A percentile compares a stretch with the other conserved stretches of the same genome.
phyloP scores from a whole-genome alignment of 1,140 invertebrate species.

The Globodera rostochiensis region DNA sequence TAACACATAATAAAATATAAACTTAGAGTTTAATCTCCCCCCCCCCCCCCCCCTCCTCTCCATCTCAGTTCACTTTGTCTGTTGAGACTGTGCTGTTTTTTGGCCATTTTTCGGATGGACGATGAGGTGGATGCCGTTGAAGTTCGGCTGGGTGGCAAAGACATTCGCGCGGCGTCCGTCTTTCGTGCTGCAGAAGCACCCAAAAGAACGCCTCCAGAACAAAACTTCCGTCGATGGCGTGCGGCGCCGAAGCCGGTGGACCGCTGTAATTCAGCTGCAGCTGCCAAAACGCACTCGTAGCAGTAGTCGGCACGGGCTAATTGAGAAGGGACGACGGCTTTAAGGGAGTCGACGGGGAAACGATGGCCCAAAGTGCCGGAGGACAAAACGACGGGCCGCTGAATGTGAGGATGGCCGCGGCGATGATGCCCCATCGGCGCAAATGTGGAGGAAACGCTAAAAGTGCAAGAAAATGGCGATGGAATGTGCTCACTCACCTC shows the following conservation, averaged over 20 bases:
- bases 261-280: neutral
- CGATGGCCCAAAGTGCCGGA: neutral
- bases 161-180: neutral
- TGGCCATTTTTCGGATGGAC: neutral
- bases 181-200: neutral
- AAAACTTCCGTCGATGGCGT: neutral
- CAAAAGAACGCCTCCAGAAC: conserved; percentile 1
- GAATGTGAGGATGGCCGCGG: neutral
- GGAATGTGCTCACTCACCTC: neutral
- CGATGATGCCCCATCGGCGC: neutral
- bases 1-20: no score
- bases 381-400: neutral
- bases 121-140: neutral
- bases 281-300: neutral
- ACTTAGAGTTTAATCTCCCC: no score
- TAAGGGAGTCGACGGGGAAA: neutral
- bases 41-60: no score
- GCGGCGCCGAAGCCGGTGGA: neutral
- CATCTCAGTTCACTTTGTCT: neutral
- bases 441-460: neutral
- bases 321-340: neutral
- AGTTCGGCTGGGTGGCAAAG: neutral
- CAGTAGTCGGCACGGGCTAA: neutral
- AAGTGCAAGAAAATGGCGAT: neutral
- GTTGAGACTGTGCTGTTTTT: conserved; percentile 9